Base-by-base conservation (phyloP, 2,113 vertebrate genomes). In the Sus scrofa region DNA sequence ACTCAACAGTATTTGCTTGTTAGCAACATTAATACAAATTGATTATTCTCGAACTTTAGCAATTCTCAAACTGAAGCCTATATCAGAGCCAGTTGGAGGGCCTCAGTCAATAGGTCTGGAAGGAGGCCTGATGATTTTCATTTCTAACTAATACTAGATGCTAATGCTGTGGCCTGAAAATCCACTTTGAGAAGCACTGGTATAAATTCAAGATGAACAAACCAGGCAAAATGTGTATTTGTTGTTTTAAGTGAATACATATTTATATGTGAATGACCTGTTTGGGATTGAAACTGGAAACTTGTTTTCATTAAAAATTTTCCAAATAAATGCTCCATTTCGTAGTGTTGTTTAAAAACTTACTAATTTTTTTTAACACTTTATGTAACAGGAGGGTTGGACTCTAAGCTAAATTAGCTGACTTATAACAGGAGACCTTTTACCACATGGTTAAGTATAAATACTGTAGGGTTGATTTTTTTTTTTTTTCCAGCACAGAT, bases 271-370 rank as follows among this genome's bases (percentile, higher is more conserved):
- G 83, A 92, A 67, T 86, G 14, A 52, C 12, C 20, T 83, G 12
- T 62, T 93, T 56, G 56, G 32, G 44, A 85, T 56, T 85, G 24
- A 54, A 14, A 71, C 8, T 85, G 39, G n/a, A 85, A 79, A 93
- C 11, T 71, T 75, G 11, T 68, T 84, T 74, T 70, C 39, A 50
- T 27, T 68, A 82, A 62, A 92, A 37, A 3, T 85, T 52, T 86
- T 65, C 6, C 22, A 65, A 71, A 94, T n/a, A 37, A 81, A 94
- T 37, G 5, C 2, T 24, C 13, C 6, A 37, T 60, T 65, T 60
- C 20, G 74, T 94, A 50, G 13, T 89, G 63, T 34, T 89, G 37
- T 62, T 91, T 91, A 37, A 75, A 94, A 91, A 68, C 50, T 50
- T 86, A 16, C 50, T 44, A 19, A 85, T 74, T 52, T 71, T 30